phyloP scores from a whole-genome alignment of 2,797 vertebrate genomes.

The Silurus aristotelis region DNA sequence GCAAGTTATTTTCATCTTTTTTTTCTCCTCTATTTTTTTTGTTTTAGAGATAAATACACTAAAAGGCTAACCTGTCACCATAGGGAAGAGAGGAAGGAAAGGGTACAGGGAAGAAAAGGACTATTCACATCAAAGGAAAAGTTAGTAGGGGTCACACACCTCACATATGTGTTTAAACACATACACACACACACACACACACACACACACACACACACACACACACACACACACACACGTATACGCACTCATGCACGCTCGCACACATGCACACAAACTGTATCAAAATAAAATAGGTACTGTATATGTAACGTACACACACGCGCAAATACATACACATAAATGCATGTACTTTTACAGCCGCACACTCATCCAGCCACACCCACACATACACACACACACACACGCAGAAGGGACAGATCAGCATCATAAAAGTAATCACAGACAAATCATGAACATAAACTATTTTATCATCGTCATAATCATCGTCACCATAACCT shows the following conservation, averaged over 20 bases:
- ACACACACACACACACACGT: constrained; percentile 3
- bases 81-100: constrained; percentile 62
- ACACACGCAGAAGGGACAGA: constrained; percentile 47
- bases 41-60: constrained; percentile 82
- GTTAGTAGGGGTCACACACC: constrained; percentile 56
- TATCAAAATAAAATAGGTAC: constrained; percentile 53
- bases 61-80: constrained; percentile 82
- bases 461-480: constrained; percentile 60
- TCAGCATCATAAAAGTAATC: constrained; percentile 65
- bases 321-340: constrained; percentile 38
- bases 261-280: constrained; percentile 40
- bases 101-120: constrained; percentile 38
- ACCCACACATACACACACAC: constrained; percentile 36
- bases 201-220: too few relatives aligned
- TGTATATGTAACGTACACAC: constrained; percentile 48
- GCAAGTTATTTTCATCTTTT: constrained; percentile 73
- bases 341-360: constrained; percentile 28
- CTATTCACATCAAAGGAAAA: constrained; percentile 54
- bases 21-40: constrained; percentile 59
- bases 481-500: constrained; percentile 67
- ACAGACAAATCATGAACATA: constrained; percentile 81
- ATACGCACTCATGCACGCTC: constrained; percentile 15
- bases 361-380: constrained; percentile 5
- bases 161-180: constrained; percentile 23
- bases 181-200: too few relatives aligned